Evolutionary conservation across 2,888 invertebrate genomes (phyloP), one percentile per base, ranked within the genome.

Genomic region (Allolobophora icterica): DNA sequence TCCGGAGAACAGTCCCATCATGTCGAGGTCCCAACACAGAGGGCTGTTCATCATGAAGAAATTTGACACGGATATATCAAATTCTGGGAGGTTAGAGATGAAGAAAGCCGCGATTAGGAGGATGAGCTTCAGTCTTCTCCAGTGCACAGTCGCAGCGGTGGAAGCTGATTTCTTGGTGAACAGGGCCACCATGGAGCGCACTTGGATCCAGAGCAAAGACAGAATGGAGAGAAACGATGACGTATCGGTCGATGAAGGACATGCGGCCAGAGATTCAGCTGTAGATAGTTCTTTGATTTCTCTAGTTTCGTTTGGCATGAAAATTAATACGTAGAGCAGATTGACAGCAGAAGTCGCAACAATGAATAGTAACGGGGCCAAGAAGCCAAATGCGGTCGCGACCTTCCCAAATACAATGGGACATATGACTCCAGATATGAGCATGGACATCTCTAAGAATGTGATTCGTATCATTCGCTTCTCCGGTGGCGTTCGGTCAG

Each of bases 31-130:
- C 92, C 90, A 91, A 89, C 92, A 92, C n/a, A 92, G 90, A 21
- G 92, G 92, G 17, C 52, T 33, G 83, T 92, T 92, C 90, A 90
- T 90, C 91, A 84, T 71, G 45, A 90, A 92, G 33, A 92, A 83
- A 0, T 91, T 89, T 42, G 45, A 71, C 21, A 91, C 52, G 58
- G 45, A 33, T 24, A 89, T 11, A 35, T 35, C 89, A 40, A 89
- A 40, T 17, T 38, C 58, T n/a, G 90, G 83, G 30, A 91, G 71
- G n/a, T 34, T 40, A 83, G 84, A 33, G 83, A 91, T n/a, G 83
- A 91, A 89, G 89, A 91, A 92, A n/a, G 91, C 90, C 34, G 35
- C 11, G 21, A 91, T 38, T 11, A 92, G 35, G 30, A 91, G 35
- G 21, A 33, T 90, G 35, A 91, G 52, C 91, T 91, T 91, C 91